Evolutionary conservation across 2,797 vertebrate genomes (phyloP).

Genomic region (Rhynchonycteris naso): DNA sequence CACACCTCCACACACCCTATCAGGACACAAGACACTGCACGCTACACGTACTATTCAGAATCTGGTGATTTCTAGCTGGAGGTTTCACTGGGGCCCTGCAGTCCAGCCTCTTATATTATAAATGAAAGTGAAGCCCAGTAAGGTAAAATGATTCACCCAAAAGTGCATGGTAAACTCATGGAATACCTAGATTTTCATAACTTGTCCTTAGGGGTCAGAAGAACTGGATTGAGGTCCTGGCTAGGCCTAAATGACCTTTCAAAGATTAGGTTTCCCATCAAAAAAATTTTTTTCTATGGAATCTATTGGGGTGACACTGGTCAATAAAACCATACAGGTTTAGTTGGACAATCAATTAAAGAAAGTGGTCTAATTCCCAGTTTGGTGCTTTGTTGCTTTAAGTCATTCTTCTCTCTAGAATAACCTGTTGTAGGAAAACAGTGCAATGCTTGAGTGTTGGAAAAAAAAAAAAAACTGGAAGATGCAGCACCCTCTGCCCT

Average conservation of each 20-base stretch:
- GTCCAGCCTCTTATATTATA: background rate
- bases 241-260: background rate
- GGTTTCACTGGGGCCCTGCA: background rate
- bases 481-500: background rate
- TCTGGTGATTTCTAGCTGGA: conserved; percentile 7
- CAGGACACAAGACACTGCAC: conserved; percentile 67
- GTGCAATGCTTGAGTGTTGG: background rate
- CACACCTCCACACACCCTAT: conserved; percentile 63
- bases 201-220: background rate
- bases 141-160: background rate
- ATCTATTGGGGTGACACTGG: background rate
- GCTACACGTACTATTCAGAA: conserved; percentile 65
- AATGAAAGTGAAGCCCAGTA: background rate
- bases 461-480: conserved; percentile 19
- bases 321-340: background rate
- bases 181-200: background rate
- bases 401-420: conserved; percentile 35
- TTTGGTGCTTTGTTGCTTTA: background rate
- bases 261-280: background rate
- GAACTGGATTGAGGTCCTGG: background rate
- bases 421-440: conserved; percentile 11
- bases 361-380: background rate
- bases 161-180: background rate
- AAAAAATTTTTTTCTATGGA: background rate
- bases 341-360: background rate